Base-by-base conservation (phyloP, 2,888 invertebrate species). In the Idaea dimidiata region DNA sequence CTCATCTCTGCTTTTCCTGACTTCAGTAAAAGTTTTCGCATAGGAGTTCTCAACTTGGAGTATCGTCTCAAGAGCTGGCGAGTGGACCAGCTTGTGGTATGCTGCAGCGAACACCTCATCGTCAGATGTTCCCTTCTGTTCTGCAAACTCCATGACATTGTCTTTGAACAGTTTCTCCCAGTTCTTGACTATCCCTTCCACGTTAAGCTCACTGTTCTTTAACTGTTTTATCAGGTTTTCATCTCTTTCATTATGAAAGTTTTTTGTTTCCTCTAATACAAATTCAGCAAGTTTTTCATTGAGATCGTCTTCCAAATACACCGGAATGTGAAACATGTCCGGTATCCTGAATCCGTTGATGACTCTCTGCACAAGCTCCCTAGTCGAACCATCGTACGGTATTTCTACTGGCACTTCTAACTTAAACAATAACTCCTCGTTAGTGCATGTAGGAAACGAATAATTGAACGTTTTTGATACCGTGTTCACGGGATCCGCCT, bases 41-140 rank as follows among this genome's bases (percentile, higher is more conserved):
- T 97, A 97, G 16, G 96, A 95, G 78, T 97, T 96, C 84, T 99
- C 98, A 53, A 97, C 95, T 77, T 97, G 96, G 17, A 99, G 93
- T 80, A 99, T 96, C 0, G 97, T 96, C 80, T 97, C 97, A 24
- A 98, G 88, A 0, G 97, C 97, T 0, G 97, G 96, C 0, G 97
- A 97, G 83, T 97, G 97, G 1, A 97, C 96, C 59, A 95, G 76
- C 77, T 94, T 93, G 82, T 97, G 97, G 84, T 97, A 97, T 18
- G 97, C 97, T 3, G 96, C 96, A 1, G 97, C 96, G 89, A 97
- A 97, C 54, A 96, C 93, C 86, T 73, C 61, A 59, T 62, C 59
- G 33, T 65, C 66, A 0, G 96, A 95, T 0, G 97, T 96, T 57
- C 96, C 91, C 66, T 96, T 94, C 63, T 95, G 95, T 78, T 97